A percentile compares a stretch with the other conserved stretches of the same genome.
Evolutionary conservation across 2,888 invertebrate genomes (phyloP).

Genomic region (Cephus nigrinus): DNA sequence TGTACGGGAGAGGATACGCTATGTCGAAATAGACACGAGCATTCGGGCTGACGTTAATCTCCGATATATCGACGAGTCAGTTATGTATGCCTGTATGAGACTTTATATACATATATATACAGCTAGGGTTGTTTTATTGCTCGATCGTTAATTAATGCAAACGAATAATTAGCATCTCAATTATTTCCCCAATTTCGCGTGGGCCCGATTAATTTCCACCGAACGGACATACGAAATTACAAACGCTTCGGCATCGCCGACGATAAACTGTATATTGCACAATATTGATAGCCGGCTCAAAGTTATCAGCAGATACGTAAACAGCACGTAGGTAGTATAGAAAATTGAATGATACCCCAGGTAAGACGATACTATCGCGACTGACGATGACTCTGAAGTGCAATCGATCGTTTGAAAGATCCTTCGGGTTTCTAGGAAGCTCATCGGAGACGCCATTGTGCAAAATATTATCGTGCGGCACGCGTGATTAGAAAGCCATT

Average conservation of each 20-base stretch:
- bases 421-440: neutral
- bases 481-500: neutral
- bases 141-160: conserved; percentile 60
- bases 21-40: neutral
- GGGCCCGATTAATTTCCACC: conserved; percentile 17
- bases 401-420: neutral
- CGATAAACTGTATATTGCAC: neutral
- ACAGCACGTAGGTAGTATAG: neutral
- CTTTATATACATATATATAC: neutral
- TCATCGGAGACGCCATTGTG: neutral
- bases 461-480: neutral
- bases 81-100: neutral
- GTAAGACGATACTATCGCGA: neutral
- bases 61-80: neutral
- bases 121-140: conserved; percentile 34
- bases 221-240: neutral
- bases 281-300: neutral
- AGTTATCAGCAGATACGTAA: neutral
- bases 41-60: neutral
- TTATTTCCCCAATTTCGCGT: conserved; percentile 48
- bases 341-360: neutral
- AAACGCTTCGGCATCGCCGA: neutral
- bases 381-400: neutral
- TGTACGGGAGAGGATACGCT: neutral
- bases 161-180: conserved; percentile 62